These are phyloP conservation scores for Elymnias hypermnestra DNA, from an alignment of 1,140 invertebrate species.

Conservation along the genomic window DNA sequence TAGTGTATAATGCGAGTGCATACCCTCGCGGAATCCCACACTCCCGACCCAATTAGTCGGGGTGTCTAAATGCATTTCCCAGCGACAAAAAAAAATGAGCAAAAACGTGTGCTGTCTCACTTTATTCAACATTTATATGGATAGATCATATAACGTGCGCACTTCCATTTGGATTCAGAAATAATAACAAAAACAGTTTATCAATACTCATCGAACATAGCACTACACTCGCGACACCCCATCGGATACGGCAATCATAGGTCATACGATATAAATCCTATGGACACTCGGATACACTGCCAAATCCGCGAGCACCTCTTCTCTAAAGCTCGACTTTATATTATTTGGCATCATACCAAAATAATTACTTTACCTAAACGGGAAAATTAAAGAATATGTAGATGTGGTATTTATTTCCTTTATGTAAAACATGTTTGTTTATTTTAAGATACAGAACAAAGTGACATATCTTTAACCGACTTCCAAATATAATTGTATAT, in stretches of 20 bases:
- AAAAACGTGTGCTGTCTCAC: too few species aligned
- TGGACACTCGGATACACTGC: conserved; percentile 16
- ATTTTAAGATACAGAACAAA: too few species aligned
- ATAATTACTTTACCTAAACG: conserved; percentile 61
- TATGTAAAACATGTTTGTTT: background rate
- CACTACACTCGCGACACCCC: background rate
- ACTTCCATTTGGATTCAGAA: background rate
- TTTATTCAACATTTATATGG: background rate
- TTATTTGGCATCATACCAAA: conserved; percentile 59
- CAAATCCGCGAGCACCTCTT: conserved; percentile 24
- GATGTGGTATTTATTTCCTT: conserved; percentile 27
- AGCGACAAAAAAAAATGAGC: too few species aligned
- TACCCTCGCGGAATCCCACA: too few species aligned
- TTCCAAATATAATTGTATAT: too few species aligned
- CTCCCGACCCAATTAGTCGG: too few species aligned
- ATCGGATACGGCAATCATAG: conserved; percentile 16
- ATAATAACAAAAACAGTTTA: conserved; percentile 4
- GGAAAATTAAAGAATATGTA: conserved; percentile 14
- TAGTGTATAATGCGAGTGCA: too few species aligned
- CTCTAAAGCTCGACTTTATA: conserved; percentile 33
- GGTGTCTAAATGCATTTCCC: too few species aligned
- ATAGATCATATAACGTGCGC: background rate
- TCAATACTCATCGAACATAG: conserved; percentile 3
- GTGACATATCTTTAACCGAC: too few species aligned
- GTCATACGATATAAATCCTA: conserved; percentile 16